phyloP scores from a whole-genome alignment of 2,797 vertebrate species.

The Acanthopagrus latus region DNA sequence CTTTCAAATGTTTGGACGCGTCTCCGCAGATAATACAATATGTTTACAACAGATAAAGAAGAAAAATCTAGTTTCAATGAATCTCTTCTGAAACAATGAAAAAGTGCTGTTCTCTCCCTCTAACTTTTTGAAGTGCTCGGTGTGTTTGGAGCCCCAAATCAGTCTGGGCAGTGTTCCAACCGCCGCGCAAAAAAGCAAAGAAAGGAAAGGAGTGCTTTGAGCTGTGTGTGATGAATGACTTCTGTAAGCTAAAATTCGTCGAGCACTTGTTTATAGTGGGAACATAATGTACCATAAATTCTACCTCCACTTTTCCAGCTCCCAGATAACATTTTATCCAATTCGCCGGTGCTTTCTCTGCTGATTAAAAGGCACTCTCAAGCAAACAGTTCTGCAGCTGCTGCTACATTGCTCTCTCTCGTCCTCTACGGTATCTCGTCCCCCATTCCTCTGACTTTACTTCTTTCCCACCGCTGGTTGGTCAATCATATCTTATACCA shows the following conservation, averaged over 20 bases:
- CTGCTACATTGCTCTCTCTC: slow-evolving; percentile 34
- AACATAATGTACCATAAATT: slow-evolving; percentile 84
- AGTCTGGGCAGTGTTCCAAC: slow-evolving; percentile 66
- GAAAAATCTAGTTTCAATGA: slow-evolving; percentile 48
- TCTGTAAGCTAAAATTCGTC: slow-evolving; percentile 61
- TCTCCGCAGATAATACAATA: slow-evolving; percentile 49
- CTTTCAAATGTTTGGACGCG: slow-evolving; percentile 23
- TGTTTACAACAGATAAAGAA: slow-evolving; percentile 63
- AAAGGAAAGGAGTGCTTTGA: slow-evolving; percentile 57
- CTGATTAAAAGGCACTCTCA: slow-evolving; percentile 84
- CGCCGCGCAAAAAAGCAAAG: slow-evolving; percentile 40
- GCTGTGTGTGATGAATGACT: slow-evolving; percentile 73
- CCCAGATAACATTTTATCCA: slow-evolving; percentile 79
- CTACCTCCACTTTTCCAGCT: slow-evolving; percentile 75
- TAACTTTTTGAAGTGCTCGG: slow-evolving; percentile 30
- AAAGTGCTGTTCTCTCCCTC: slow-evolving; percentile 34
- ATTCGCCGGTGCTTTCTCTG: slow-evolving; percentile 70
- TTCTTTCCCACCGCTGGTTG: slow-evolving; percentile 36
- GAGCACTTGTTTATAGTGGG: slow-evolving; percentile 73
- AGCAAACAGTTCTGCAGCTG: slow-evolving; percentile 58
- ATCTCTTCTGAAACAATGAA: slow-evolving; percentile 51
- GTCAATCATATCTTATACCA: slow-evolving; percentile 59
- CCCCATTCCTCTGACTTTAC: slow-evolving; percentile 40
- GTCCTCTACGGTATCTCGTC: slow-evolving; percentile 34
- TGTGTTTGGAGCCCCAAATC: slow-evolving; percentile 43